Evolutionary conservation across 2,888 invertebrate genomes (phyloP).

Genomic region (Orchesellides sinensis): DNA sequence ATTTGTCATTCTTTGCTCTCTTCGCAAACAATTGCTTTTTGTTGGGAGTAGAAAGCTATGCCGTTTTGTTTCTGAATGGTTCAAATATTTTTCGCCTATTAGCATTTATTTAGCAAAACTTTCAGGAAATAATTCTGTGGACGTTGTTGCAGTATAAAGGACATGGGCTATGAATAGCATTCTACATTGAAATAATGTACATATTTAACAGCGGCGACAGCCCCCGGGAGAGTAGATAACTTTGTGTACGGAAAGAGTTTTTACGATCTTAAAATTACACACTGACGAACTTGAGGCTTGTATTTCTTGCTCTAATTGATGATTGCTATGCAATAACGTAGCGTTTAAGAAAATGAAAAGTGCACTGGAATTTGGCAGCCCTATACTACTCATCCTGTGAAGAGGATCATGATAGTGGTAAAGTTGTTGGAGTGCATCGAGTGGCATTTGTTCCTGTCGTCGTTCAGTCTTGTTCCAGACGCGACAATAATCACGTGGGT

Average conservation of each 20-base stretch:
- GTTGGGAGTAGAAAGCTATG: not conserved
- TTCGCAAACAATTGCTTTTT: constrained; percentile 22
- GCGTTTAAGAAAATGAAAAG: constrained; percentile 12
- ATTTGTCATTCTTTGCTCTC: constrained; percentile 52
- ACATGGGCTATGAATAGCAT: too few relatives aligned
- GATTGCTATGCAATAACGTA: constrained; percentile 6
- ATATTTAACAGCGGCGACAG: too few relatives aligned
- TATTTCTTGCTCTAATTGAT: constrained; percentile 37
- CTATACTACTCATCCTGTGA: too few relatives aligned
- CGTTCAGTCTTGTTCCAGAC: too few relatives aligned
- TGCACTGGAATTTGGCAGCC: constrained; percentile 27
- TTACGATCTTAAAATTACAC: constrained; percentile 52
- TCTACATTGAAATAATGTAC: too few relatives aligned
- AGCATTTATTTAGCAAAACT: not conserved
- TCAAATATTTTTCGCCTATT: not conserved
- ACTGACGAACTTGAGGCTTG: constrained; percentile 23
- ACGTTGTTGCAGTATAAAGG: too few relatives aligned
- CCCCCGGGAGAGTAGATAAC: too few relatives aligned
- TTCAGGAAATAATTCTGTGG: too few relatives aligned
- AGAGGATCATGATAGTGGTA: too few relatives aligned
- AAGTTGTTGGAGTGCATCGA: too few relatives aligned
- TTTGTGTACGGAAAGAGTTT: not conserved
- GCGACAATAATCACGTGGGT: too few relatives aligned
- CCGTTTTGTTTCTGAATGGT: not conserved
- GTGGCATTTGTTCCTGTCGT: too few relatives aligned